Evolutionary conservation across 2,797 vertebrate species (phyloP).

Genomic region (Poecilia velifera): DNA sequence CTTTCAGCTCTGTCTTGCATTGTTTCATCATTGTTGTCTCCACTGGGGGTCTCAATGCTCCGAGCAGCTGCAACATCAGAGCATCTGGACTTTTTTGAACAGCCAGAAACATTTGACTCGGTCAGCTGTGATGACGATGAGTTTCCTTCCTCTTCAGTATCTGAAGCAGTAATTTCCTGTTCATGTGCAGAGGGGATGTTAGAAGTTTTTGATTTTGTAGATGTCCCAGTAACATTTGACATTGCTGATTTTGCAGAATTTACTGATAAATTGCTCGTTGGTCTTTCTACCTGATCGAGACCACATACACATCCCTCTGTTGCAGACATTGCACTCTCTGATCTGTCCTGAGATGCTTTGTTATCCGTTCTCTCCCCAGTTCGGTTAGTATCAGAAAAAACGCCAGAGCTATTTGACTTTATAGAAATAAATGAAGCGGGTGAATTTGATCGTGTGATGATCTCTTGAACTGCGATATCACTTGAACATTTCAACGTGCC

Average conservation of each 20-base stretch:
- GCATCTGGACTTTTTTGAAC: conserved; percentile 50
- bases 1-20: conserved; percentile 51
- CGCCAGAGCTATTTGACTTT: conserved; percentile 29
- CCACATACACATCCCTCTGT: conserved; percentile 9
- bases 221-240: conserved; percentile 58
- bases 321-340: conserved; percentile 49
- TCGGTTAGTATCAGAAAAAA: conserved; percentile 4
- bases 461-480: conserved; percentile 27
- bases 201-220: conserved; percentile 58
- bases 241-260: conserved; percentile 54
- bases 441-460: conserved; percentile 39
- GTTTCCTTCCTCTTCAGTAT: conserved; percentile 36
- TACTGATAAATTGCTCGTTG: conserved; percentile 48
- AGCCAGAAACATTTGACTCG: conserved; percentile 57
- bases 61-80: conserved; percentile 40
- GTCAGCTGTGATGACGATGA: conserved; percentile 48
- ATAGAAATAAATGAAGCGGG: conserved; percentile 35
- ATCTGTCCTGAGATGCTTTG: conserved; percentile 40
- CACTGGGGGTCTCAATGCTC: conserved; percentile 15
- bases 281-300: conserved; percentile 37
- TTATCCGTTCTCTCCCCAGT: background rate
- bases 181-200: conserved; percentile 19
- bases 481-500: conserved; percentile 30
- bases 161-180: conserved; percentile 24
- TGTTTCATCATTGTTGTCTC: conserved; percentile 29